phyloP scores from a whole-genome alignment of 2,113 vertebrate genomes.

The Oenanthe melanoleuca region DNA sequence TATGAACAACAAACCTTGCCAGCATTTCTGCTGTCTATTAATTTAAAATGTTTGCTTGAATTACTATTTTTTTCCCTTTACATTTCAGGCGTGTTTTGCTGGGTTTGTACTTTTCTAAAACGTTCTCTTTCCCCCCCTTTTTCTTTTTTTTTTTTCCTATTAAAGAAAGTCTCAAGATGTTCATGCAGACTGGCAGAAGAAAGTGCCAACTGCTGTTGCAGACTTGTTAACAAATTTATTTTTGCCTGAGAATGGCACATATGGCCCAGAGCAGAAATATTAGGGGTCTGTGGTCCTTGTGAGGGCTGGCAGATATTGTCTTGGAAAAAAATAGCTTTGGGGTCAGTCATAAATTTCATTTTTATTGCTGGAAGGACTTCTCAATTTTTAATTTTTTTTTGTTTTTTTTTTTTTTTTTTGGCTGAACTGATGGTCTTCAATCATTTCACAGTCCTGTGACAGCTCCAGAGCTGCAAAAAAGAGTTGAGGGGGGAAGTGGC shows the following conservation, averaged over 20 bases:
- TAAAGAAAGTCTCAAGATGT: slow-evolving; percentile 78
- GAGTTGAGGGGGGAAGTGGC: not conserved
- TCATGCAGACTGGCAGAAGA: slow-evolving; percentile 72
- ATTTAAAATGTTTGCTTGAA: slow-evolving; percentile 27
- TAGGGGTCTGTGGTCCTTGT: slow-evolving; percentile 71
- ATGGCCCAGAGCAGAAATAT: slow-evolving; percentile 76
- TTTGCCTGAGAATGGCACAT: slow-evolving; percentile 74
- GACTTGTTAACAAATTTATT: slow-evolving; percentile 77
- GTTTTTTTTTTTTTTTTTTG: not conserved
- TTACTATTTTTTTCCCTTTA: slow-evolving; percentile 10
- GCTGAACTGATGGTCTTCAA: not conserved
- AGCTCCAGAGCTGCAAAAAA: not conserved
- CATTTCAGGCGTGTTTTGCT: not conserved
- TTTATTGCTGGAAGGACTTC: not conserved
- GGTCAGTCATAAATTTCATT: slow-evolving; percentile 5
- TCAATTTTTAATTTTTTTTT: not conserved
- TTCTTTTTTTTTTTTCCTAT: not conserved
- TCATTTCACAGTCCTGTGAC: not conserved
- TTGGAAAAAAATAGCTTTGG: slow-evolving; percentile 5
- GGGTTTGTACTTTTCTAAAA: not conserved
- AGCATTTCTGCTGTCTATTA: slow-evolving; percentile 62
- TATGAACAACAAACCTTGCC: slow-evolving; percentile 50
- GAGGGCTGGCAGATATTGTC: slow-evolving; percentile 74
- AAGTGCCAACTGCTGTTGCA: slow-evolving; percentile 74
- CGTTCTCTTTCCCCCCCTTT: not conserved